Conservation (phyloP, 2,113 vertebrate species). For the Trematomus loennbergii region DNA sequence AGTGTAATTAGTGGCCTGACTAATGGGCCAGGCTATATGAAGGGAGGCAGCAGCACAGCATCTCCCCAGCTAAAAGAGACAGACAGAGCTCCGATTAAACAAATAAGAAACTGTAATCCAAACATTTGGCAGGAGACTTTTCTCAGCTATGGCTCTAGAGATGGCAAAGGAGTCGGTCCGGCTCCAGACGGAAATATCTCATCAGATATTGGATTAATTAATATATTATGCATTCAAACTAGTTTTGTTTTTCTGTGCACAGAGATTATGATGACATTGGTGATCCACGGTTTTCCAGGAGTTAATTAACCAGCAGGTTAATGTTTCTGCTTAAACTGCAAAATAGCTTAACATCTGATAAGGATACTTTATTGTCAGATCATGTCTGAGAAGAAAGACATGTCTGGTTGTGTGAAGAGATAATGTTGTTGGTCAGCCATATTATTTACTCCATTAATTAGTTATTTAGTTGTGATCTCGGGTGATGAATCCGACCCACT, state of each 20-base stretch:
- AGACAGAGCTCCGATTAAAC: slow-evolving; percentile 14
- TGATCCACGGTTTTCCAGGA: not conserved
- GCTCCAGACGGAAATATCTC: slow-evolving; percentile 10
- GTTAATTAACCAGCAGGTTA: too few species aligned
- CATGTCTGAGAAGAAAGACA: too few species aligned
- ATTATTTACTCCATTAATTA: not conserved
- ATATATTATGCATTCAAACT: not conserved
- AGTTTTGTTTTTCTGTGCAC: too few species aligned
- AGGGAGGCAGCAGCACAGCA: slow-evolving; percentile 56
- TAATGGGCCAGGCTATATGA: slow-evolving; percentile 61
- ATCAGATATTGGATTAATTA: not conserved
- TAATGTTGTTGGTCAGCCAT: too few species aligned
- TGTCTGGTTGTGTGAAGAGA: too few species aligned
- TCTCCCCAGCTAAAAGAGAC: slow-evolving; percentile 50
- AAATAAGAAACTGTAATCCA: slow-evolving; percentile 19
- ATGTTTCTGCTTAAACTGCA: not conserved
- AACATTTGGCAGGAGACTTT: not conserved
- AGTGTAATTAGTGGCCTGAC: slow-evolving; percentile 75
- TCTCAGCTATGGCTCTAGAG: not conserved
- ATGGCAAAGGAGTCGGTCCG: not conserved
- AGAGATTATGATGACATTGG: not conserved
- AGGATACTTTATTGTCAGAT: too few species aligned
- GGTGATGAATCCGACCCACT: not conserved
- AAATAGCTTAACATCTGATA: not conserved
- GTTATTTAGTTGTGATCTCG: not conserved